phyloP scores from a whole-genome alignment of 2,888 invertebrate genomes.

The Abrostola tripartita region DNA sequence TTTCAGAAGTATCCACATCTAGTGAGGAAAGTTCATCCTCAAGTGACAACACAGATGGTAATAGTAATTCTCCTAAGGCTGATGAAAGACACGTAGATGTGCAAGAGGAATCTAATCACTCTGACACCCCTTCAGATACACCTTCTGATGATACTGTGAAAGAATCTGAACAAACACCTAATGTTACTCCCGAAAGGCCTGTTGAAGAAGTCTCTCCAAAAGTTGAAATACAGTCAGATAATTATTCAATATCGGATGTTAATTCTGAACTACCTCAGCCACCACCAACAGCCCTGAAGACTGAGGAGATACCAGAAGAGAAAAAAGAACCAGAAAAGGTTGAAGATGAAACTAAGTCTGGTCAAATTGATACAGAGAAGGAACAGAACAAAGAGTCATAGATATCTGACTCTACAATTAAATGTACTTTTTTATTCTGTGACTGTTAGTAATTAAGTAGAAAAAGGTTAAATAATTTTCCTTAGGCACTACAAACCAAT shows the following conservation, averaged over 20 bases:
- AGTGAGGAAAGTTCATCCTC: conserved; percentile 85
- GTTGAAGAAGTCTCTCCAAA: conserved; percentile 57
- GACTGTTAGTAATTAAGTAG: conserved; percentile 59
- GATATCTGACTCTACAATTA: conserved; percentile 29
- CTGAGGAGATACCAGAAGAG: conserved; percentile 44
- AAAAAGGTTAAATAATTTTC: conserved; percentile 42
- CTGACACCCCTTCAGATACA: conserved; percentile 55
- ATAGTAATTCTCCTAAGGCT: conserved; percentile 81
- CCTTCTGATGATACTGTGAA: conserved; percentile 48
- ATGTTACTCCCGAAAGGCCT: conserved; percentile 33
- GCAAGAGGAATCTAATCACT: conserved; percentile 71
- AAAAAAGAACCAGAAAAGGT: conserved; percentile 48
- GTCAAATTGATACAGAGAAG: conserved; percentile 50
- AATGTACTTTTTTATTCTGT: conserved; percentile 46
- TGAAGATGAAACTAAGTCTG: conserved; percentile 57
- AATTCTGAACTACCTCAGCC: conserved; percentile 76
- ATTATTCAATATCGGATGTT: conserved; percentile 82
- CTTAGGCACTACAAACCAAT: conserved; percentile 29
- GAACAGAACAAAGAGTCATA: conserved; percentile 50
- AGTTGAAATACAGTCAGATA: conserved; percentile 72
- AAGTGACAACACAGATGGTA: conserved; percentile 83
- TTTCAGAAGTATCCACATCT: conserved; percentile 78
- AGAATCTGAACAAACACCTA: conserved; percentile 48
- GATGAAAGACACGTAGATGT: conserved; percentile 70
- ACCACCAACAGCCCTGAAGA: conserved; percentile 36